Percentiles rank a stretch among this genome's conserved stretches.
Evolutionary conservation across 1,140 invertebrate species (phyloP).

Genomic region (Lepidotrigona ventralis): DNA sequence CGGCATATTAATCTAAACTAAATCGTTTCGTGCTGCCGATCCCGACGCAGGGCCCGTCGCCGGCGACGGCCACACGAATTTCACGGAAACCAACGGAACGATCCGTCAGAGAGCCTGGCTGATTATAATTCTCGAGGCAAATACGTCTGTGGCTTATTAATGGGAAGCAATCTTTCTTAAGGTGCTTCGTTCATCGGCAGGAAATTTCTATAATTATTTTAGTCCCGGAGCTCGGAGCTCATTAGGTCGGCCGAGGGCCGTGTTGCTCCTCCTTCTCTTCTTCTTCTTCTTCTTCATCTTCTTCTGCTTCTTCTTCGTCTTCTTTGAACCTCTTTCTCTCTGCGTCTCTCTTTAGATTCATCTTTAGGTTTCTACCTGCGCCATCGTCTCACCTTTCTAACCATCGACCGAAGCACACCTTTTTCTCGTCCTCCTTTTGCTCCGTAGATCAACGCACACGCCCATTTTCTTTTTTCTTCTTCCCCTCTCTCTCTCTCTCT

Average conservation of each 20-base stretch:
- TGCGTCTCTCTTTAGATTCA: neutral
- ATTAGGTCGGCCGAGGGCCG: constrained; percentile 57
- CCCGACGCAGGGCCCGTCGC: neutral
- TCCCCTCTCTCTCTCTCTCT: neutral
- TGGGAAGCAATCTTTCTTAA: constrained; percentile 65
- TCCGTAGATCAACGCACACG: constrained; percentile 7
- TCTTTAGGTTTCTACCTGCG: constrained; percentile 42
- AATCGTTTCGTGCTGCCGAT: constrained; percentile 41
- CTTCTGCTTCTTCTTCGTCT: neutral
- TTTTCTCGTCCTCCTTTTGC: constrained; percentile 32
- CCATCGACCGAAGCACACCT: constrained; percentile 26
- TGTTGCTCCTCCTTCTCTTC: constrained; percentile 38
- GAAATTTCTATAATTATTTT: constrained; percentile 69
- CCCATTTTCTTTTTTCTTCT: constrained; percentile 43
- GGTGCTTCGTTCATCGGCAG: constrained; percentile 65
- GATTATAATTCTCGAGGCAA: constrained; percentile 66
- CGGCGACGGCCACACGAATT: constrained; percentile 43
- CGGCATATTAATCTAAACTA: constrained; percentile 56
- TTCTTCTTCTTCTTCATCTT: neutral
- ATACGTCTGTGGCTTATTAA: constrained; percentile 67
- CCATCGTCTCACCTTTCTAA: constrained; percentile 57
- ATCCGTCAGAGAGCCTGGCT: constrained; percentile 30
- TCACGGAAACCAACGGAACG: constrained; percentile 56
- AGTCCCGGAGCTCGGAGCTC: constrained; percentile 61
- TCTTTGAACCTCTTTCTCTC: no score